phyloP scores from a whole-genome alignment of 1,140 invertebrate genomes.

The Lepidurus apus region DNA sequence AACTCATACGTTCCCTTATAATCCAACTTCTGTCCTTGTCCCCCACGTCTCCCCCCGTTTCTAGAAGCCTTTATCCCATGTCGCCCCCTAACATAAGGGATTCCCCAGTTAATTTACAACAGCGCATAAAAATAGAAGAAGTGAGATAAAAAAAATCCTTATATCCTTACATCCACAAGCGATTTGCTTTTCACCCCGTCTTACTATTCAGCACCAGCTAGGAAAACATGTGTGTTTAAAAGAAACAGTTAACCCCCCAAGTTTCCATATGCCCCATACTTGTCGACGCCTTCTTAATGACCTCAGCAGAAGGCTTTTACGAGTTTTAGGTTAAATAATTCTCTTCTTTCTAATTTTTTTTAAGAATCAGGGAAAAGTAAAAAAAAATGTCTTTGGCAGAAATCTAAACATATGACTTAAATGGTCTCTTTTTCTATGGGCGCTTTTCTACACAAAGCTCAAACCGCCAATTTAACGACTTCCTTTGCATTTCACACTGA shows the following conservation, averaged over 20 bases:
- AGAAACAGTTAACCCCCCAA: neutral
- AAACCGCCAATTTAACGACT: constrained; percentile 12
- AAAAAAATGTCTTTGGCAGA: neutral
- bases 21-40: too few relatives aligned
- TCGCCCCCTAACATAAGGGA: too few relatives aligned
- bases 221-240: too few relatives aligned
- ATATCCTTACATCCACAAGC: neutral
- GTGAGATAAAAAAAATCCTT: too few relatives aligned
- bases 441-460: neutral
- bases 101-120: too few relatives aligned
- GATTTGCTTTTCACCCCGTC: neutral
- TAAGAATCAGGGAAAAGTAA: neutral
- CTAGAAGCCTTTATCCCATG: too few relatives aligned
- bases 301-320: neutral
- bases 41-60: too few relatives aligned
- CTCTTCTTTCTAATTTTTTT: neutral
- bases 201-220: neutral
- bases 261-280: neutral
- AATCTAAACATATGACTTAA: neutral
- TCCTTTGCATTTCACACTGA: constrained; percentile 13
- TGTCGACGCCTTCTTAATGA: constrained; percentile 10
- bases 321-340: neutral
- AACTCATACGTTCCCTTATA: too few relatives aligned
- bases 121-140: too few relatives aligned
- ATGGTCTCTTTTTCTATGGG: neutral